Evolutionary conservation across 1,140 invertebrate genomes (phyloP), one percentile per base, ranked within the genome.

Genomic region (Aphis gossypii): DNA sequence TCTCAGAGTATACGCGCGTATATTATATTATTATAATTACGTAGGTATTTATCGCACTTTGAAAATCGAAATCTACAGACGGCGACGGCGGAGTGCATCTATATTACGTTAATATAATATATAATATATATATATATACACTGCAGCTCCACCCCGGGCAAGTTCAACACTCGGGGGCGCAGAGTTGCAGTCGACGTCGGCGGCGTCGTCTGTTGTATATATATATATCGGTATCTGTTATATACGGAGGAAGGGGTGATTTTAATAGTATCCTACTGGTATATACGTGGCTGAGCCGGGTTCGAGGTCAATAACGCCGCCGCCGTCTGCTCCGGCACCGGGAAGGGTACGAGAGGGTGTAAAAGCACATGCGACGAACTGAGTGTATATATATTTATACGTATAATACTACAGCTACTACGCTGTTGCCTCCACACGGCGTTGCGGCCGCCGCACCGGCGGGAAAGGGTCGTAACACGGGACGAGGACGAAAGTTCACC

Each of bases 281-380:
- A 86, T 86, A 46, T 87, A 21, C 35, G 48, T 38, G 88, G 11
- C 25, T 41, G 38, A 44, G 35, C 83, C 86, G 44, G 86, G 88
- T 90, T 90, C 88, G 88, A 90, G 88, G 88, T 90, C 88, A 90
- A 60, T 56, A 56, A 38, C 88, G 88, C 25, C 54, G 88, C 25
- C 88, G 88, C 51, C 18, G 88, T 60, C 54, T 56, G 35, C 54
- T 35, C 20, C 46, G 88, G 7, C 54, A 20, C 14, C 88, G 51
- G 21, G 48, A 5, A 4, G 21, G 38, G 8, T 11, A 38, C 38
- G 1, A 35, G 35, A 46, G 84, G 44, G 84, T 4, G 23, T 25
- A 84, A 86, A 46, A 86, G 84, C 84, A 46, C 84, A 86, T 83
- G 76, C 76, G 35, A 35, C 76, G 76, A 83, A 83, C 76, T 38